Base-by-base conservation (phyloP, 2,113 vertebrate genomes). In the Gopherus flavomarginatus region DNA sequence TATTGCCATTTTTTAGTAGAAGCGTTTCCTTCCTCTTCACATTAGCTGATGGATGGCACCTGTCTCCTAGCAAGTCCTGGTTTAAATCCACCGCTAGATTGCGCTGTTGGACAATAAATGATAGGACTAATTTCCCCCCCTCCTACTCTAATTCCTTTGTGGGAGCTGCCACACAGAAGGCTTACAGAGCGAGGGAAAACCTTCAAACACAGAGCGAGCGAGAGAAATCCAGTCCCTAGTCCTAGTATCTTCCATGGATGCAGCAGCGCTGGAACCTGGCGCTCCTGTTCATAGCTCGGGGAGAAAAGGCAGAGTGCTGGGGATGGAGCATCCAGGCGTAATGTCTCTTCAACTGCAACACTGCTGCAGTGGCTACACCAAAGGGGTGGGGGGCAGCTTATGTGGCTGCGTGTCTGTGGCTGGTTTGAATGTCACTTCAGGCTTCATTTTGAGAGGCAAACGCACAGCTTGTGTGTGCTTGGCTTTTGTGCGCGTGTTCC, bases 31-130 rank as follows among this genome's bases (percentile, higher is more conserved):
- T 38, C 9, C 65, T n/a, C 62, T 69, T 69, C 35, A n/a, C 65
- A 11, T 72, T 22, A 21, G 65, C 65, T 9, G 17, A 16, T 72
- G 19, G 65, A 72, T 21, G 17, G 35, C 42, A 78, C 42, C 26
- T 78, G 75, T 26, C 42, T 90, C 42, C 22, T 21, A 3, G 24
- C 16, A 29, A 85, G 31, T 57, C 44, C 75, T 4, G 13, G 31
- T 42, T 81, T 6, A 3, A 8, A 8, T 12, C 42, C 16, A 54
- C 93, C 96, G 31, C 96, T 94, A 96, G 97, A 56, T 27, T 0
- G 96, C 86, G 96, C 93, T 93, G 84, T 91, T 54, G 90, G 94
- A 95, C 95, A 94, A 95, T 62, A 65, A 95, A 97, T 90, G 59
- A 59, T 21, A 13, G 22, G 27, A 16, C 21, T 6, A 53, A 31